Percentiles rank a stretch among this genome's conserved stretches.
phyloP scores from a whole-genome alignment of 2,888 invertebrate species.

The Epicampocera succincta region DNA sequence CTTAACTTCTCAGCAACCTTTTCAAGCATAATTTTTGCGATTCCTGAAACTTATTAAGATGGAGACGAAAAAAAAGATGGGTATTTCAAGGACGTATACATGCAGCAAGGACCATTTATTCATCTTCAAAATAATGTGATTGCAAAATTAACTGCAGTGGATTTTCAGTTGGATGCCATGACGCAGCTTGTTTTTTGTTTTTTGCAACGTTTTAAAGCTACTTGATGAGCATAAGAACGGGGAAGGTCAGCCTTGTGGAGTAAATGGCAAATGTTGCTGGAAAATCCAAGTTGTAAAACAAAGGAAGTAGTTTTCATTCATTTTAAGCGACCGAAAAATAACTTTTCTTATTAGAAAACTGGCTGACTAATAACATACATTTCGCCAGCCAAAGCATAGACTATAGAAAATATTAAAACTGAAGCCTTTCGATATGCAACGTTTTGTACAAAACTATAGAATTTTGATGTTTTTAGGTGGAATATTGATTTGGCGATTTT shows the following conservation, averaged over 20 bases:
- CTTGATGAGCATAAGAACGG: not conserved
- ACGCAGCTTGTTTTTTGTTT: slow-evolving; percentile 3
- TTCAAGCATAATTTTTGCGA: slow-evolving; percentile 26
- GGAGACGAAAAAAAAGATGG: not conserved
- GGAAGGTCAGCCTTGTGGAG: not conserved
- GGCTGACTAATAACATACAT: no score
- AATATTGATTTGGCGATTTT: no score
- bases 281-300: not conserved
- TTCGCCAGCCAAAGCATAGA: no score
- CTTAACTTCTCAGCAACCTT: slow-evolving; percentile 46
- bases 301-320: no score
- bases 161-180: slow-evolving; percentile 2
- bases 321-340: no score
- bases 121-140: not conserved
- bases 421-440: no score
- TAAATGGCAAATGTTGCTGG: not conserved
- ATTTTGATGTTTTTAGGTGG: no score
- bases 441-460: no score
- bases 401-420: no score
- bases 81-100: slow-evolving; percentile 29
- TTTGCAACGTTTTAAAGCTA: not conserved
- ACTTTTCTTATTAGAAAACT: no score
- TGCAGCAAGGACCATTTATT: slow-evolving; percentile 1
- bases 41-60: not conserved
- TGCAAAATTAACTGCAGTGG: slow-evolving; percentile 16